Conservation (phyloP, 2,113 vertebrate species). For the Rhagologus leucostigma region DNA sequence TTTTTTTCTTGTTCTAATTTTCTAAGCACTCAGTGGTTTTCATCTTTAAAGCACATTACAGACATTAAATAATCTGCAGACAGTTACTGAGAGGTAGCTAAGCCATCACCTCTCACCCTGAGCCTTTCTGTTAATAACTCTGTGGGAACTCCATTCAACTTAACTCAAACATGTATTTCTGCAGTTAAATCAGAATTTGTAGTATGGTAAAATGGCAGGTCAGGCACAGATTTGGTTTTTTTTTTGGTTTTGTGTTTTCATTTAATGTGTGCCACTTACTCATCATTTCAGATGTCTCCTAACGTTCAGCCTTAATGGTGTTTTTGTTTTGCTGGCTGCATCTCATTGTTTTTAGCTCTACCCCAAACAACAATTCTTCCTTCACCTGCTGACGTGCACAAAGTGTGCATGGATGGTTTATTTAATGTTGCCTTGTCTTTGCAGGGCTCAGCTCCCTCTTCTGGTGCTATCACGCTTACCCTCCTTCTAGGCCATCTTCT, state of each 20-base stretch:
- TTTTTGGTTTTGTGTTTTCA: background rate
- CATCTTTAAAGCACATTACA: constrained; percentile 29
- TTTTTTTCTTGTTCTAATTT: constrained; percentile 32
- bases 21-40: constrained; percentile 8
- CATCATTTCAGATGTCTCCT: background rate
- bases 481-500: background rate
- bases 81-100: background rate
- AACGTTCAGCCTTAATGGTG: background rate
- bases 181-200: background rate
- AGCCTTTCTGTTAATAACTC: background rate
- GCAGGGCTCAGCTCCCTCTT: background rate
- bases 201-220: background rate
- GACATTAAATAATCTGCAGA: constrained; percentile 27
- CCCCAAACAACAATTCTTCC: background rate
- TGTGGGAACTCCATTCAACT: background rate
- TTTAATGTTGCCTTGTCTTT: background rate
- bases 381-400: background rate
- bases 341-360: background rate
- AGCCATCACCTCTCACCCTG: background rate
- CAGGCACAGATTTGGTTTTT: background rate
- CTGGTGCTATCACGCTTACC: background rate
- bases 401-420: background rate
- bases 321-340: background rate
- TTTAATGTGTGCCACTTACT: background rate
- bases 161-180: background rate